Conservation (phyloP, 2,888 invertebrate species). For the Panorpa germanica region DNA sequence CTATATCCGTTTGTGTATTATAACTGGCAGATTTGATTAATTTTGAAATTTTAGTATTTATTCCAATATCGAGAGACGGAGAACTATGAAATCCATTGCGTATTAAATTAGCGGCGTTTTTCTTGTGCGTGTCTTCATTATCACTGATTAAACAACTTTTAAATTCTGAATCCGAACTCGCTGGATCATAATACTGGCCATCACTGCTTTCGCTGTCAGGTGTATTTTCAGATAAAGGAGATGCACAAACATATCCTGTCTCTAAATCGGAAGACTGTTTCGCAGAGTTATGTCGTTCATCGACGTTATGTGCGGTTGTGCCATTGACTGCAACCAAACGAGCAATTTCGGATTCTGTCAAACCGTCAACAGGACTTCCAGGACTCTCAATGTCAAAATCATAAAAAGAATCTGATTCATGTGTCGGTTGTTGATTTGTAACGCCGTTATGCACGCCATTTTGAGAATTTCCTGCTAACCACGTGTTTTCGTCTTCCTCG, state of each 20-base stretch:
- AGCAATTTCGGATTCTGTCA: conserved; percentile 31
- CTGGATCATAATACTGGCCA: conserved; percentile 28
- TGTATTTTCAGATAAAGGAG: conserved; percentile 15
- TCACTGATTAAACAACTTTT: conserved; percentile 12
- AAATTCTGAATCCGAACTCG: conserved; percentile 17
- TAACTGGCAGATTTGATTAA: conserved; percentile 14
- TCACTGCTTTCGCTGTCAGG: conserved; percentile 28
- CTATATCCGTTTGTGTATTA: conserved; percentile 10
- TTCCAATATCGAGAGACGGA: neutral
- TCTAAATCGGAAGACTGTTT: conserved; percentile 23
- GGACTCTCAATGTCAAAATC: conserved; percentile 48
- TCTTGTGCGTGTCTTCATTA: conserved; percentile 13
- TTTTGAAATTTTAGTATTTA: neutral
- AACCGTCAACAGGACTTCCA: conserved; percentile 45
- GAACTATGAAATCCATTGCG: conserved; percentile 7
- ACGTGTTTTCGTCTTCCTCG: conserved; percentile 22
- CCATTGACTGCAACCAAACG: conserved; percentile 29
- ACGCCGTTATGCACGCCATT: conserved; percentile 16
- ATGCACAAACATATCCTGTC: conserved; percentile 29
- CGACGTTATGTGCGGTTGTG: conserved; percentile 27
- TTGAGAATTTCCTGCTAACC: conserved; percentile 21
- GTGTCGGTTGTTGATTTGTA: conserved; percentile 29
- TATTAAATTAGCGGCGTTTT: conserved; percentile 9
- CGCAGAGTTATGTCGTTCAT: conserved; percentile 21
- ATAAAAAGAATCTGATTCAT: conserved; percentile 37